phyloP scores from a whole-genome alignment of 2,797 vertebrate species.

The Pantherophis alleghaniensis region DNA sequence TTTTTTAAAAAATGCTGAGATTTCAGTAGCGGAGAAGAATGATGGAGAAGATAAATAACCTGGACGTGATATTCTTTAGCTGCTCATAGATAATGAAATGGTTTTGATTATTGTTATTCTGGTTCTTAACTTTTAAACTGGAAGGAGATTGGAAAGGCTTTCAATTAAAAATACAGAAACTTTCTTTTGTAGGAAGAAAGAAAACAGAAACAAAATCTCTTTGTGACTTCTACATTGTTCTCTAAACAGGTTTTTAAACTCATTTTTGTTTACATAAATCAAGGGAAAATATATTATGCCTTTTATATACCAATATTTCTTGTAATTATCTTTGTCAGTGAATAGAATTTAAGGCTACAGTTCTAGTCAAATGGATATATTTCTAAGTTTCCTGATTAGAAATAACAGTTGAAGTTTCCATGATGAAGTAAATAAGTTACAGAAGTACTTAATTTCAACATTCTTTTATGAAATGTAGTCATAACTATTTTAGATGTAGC shows the following conservation, averaged over 20 bases:
- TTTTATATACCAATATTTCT: background rate
- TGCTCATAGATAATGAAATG: background rate
- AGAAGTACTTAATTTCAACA: background rate
- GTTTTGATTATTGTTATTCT: background rate
- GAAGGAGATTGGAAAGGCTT: background rate
- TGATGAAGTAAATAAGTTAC: background rate
- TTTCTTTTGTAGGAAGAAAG: background rate
- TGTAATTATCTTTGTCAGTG: background rate
- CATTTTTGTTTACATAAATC: background rate
- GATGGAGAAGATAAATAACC: background rate
- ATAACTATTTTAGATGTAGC: constrained; percentile 46
- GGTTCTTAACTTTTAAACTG: background rate
- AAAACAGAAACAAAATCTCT: background rate
- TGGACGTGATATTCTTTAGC: background rate
- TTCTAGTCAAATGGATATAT: background rate
- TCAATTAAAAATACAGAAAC: background rate
- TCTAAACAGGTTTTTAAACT: background rate
- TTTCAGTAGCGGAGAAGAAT: background rate
- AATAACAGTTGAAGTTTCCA: background rate
- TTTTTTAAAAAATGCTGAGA: background rate
- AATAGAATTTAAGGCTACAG: background rate
- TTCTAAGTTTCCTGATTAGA: background rate
- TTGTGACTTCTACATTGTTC: background rate
- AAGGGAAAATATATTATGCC: background rate
- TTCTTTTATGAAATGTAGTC: background rate